Conservation (phyloP, 2,113 vertebrate species). For the Myiozetetes cayanensis region DNA sequence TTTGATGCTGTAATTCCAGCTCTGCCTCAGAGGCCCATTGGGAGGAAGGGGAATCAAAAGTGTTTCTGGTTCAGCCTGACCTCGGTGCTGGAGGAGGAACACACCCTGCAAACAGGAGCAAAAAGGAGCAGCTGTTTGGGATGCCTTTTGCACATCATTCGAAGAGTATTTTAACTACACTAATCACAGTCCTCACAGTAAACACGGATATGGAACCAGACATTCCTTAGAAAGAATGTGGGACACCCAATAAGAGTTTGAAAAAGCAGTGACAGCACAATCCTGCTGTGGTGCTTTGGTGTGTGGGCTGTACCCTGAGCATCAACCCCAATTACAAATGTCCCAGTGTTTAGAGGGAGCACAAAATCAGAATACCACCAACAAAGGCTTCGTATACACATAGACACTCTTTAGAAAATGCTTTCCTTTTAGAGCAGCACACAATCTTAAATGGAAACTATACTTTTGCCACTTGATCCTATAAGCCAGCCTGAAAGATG, state of each 20-base stretch:
- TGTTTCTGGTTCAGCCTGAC: background rate
- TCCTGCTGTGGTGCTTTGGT: background rate
- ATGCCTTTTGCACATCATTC: background rate
- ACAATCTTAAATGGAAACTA: background rate
- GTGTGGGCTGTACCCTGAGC: background rate
- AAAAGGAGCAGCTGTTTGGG: background rate
- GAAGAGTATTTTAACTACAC: background rate
- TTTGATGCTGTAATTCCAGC: background rate
- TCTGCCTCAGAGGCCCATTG: background rate
- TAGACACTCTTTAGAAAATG: background rate
- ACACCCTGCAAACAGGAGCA: background rate
- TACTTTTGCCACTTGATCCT: background rate
- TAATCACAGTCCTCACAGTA: background rate
- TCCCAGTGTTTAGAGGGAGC: background rate
- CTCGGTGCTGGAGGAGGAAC: background rate
- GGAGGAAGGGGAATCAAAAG: background rate
- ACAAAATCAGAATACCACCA: background rate
- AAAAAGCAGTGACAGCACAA: background rate
- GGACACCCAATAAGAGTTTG: background rate
- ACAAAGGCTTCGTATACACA: background rate
- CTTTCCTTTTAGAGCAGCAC: background rate
- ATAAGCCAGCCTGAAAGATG: background rate
- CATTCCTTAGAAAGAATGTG: background rate
- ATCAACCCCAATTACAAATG: background rate
- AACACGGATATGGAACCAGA: background rate